Base-by-base conservation (phyloP, 2,113 vertebrate species). In the Brachypteracias leptosomus region DNA sequence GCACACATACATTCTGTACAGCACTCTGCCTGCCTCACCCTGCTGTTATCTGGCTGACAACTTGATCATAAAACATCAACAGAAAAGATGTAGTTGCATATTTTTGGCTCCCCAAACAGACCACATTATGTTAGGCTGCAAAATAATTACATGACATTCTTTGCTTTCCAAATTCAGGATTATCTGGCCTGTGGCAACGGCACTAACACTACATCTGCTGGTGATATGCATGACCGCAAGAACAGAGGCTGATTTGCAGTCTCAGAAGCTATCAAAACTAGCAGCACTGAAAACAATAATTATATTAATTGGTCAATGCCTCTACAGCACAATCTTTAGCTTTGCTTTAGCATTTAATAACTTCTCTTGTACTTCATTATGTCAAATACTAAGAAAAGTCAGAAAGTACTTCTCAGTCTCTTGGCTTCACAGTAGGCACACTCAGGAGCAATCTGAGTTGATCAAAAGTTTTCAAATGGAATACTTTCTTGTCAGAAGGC, bases 81-180 rank as follows among this genome's bases (percentile, higher is more conserved):
- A 35, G 87, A 40, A 85, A 95, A 81, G 73, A 94, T 76, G 70
- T 54, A 74, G 74, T 7, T 54, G 52, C 19, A 24, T 84, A 79
- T 87, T 95, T 96, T 49, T 91, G 89, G 65, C 89, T 94, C 62
- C 3, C 11, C 61, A 82, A 93, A 78, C 52, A 95, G 72, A 11
- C n/a, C 54, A 19, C 74, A 79, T 94, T 89, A 79, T 85, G 62
- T 95, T 85, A 73, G 73, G 52, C 44, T 88, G 81, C 54, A 89
- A 95, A 96, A 95, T 96, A 97, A 95, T 92, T 95, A 67, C 87
- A 76, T 72, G 70, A 89, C 84, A 88, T 78, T 76, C 70, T 91
- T 93, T 71, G 61, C 86, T 82, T 92, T 96, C 91, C 95, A 96
- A 95, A 95, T 79, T 82, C 84, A 79, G 84, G 70, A 93, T 94